Percentiles rank a stretch among this genome's conserved stretches.
phyloP scores from a whole-genome alignment of 2,797 vertebrate species.

The Scleropages formosus region DNA sequence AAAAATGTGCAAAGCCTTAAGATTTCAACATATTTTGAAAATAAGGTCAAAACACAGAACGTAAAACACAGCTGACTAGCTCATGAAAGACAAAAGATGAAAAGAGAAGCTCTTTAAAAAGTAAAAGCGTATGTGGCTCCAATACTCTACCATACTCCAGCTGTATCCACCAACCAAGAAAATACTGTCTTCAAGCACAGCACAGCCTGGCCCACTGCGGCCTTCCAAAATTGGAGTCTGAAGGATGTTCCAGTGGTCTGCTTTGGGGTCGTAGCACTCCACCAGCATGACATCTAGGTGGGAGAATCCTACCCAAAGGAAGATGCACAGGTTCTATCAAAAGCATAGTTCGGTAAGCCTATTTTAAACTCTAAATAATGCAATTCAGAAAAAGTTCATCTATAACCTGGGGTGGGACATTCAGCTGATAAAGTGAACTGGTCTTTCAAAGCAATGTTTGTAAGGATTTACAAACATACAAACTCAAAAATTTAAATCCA shows the following conservation, averaged over 20 bases:
- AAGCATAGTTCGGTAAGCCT: neutral
- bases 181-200: constrained; percentile 92
- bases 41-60: no score
- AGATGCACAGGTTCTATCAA: neutral
- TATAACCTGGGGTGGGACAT: no score
- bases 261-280: constrained; percentile 97
- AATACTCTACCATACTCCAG: constrained; percentile 90
- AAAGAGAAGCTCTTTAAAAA: neutral
- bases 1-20: no score
- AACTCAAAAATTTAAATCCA: no score
- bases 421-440: no score
- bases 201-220: constrained; percentile 93
- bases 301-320: constrained; percentile 80
- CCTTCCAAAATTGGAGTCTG: constrained; percentile 97
- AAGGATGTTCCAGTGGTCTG: constrained; percentile 97
- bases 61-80: no score
- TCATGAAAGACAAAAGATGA: no score
- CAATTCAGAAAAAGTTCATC: neutral
- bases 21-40: no score
- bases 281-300: constrained; percentile 98
- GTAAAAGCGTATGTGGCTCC: neutral
- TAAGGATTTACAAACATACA: no score
- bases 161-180: constrained; percentile 97
- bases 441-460: no score
- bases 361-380: neutral